phyloP scores from a whole-genome alignment of 2,888 invertebrate genomes.

The Coelopa pilipes region DNA sequence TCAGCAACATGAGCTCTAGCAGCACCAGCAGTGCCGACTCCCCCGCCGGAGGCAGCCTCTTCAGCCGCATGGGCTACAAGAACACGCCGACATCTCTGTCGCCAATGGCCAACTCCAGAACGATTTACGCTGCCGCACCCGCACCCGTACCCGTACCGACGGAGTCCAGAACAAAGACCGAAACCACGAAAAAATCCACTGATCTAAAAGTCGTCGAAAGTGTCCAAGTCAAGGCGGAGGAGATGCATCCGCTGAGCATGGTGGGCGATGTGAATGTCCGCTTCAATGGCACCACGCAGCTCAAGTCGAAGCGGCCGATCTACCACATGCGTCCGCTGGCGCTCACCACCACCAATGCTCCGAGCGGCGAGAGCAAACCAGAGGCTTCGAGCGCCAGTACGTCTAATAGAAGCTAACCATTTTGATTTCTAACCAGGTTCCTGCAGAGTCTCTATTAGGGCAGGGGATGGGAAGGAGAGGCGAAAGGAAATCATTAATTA shows the following conservation, averaged over 20 bases:
- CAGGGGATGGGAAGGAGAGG: background rate
- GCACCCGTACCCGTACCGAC: conserved; percentile 25
- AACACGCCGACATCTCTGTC: conserved; percentile 58
- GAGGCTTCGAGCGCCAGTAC: background rate
- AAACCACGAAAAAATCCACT: conserved; percentile 15
- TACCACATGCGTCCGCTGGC: conserved; percentile 58
- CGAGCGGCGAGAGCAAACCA: conserved; percentile 17
- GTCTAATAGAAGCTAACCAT: conserved; percentile 62
- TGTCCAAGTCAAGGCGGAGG: conserved; percentile 39
- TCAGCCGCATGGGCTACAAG: conserved; percentile 62
- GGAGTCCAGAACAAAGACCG: conserved; percentile 34
- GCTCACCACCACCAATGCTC: background rate
- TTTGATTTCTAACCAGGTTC: conserved; percentile 64
- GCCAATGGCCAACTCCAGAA: conserved; percentile 49
- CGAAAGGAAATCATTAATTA: too few species aligned
- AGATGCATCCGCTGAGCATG: conserved; percentile 80
- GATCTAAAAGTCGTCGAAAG: conserved; percentile 22
- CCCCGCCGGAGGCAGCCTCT: conserved; percentile 52
- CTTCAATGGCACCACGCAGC: conserved; percentile 82
- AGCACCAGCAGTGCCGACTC: conserved; percentile 47
- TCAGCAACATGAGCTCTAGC: conserved; percentile 46
- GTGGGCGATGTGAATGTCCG: conserved; percentile 81
- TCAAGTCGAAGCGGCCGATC: conserved; percentile 77
- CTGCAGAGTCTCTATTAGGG: conserved; percentile 56
- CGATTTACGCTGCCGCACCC: conserved; percentile 1